A percentile compares a stretch with the other conserved stretches of the same genome.
Conservation (phyloP, 2,113 vertebrate species). For the Plectropomus leopardus region DNA sequence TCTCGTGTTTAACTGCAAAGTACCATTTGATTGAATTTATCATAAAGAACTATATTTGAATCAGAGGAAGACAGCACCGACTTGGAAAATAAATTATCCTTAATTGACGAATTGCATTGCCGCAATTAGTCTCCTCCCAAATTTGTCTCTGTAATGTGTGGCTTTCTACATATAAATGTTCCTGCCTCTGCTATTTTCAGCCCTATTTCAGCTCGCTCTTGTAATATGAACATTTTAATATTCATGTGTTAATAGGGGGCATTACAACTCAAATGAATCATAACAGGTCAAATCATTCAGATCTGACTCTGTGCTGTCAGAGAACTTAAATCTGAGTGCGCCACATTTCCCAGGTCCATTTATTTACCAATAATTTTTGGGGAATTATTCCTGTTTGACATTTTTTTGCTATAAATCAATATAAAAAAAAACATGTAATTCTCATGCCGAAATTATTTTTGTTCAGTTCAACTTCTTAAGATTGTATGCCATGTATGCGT, state of each 20-base stretch:
- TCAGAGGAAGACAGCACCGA: conserved; percentile 77
- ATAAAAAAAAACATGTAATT: neutral
- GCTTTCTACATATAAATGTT: conserved; percentile 82
- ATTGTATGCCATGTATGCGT: no score
- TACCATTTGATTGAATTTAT: conserved; percentile 90
- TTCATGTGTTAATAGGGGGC: conserved; percentile 77
- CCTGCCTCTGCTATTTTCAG: conserved; percentile 82
- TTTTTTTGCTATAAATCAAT: neutral
- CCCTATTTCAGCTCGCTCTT: conserved; percentile 69
- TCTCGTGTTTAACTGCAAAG: conserved; percentile 88
- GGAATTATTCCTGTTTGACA: neutral
- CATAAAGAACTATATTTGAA: conserved; percentile 90
- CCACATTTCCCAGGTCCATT: conserved; percentile 12
- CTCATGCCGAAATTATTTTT: neutral
- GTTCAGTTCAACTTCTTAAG: neutral
- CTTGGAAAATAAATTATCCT: conserved; percentile 83
- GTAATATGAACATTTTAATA: conserved; percentile 78
- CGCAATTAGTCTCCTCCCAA: conserved; percentile 83
- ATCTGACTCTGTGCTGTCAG: conserved; percentile 35
- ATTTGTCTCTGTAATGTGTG: conserved; percentile 85
- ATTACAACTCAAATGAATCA: conserved; percentile 76
- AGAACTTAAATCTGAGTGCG: conserved; percentile 28
- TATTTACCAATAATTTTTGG: conserved; percentile 11
- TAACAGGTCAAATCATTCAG: conserved; percentile 44
- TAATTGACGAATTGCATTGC: conserved; percentile 86